Evolutionary conservation across 1,140 invertebrate species (phyloP), one percentile per base, ranked within the genome.

Genomic region (Cheumatopsyche charites): DNA sequence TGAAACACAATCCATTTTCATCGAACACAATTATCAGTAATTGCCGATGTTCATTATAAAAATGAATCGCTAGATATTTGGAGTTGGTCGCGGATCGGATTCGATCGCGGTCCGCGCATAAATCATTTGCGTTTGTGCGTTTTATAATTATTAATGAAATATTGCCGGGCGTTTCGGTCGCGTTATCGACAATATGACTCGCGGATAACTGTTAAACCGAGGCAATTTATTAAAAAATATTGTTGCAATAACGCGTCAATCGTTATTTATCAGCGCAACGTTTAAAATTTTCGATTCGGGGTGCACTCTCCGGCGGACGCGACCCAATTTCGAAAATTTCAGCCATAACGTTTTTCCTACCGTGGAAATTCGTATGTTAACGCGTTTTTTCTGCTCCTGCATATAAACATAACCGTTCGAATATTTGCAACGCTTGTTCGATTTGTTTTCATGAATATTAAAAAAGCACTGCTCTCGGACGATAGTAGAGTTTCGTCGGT

Each of bases 161-260:
- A 65, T 42, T 9, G 62, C 29, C 15, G 7, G 1, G 1, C 9
- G 19, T 7, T 7, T 65, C 29, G 58, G 58, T 52, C 62, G 62
- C 17, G 62, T 26, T 62, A 62, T 62, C 58, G 15, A 52, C 58
- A 62, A 26, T 36, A 62, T 36, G 29, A 62, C 26, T 13, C 17
- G 15, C 62, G 29, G 62, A 65, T 65, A 65, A 65, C 62, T 65
- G 62, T 65, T 65, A 62, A n/a, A 65, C 19, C 26, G 62, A 1
- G 36, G 62, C 62, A 65, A 65, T 65, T 65, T 65, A 65, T 65
- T 65, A n/a, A 17, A 65, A 65, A 65, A 65, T 65, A 65, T 65
- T 65, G 62, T 42, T 45, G 62, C 41, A 65, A 65, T 65, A 65
- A 65, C 62, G 62, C 62, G 62, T 65, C 62, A 42, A 65, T 65